A percentile compares a stretch with the other conserved stretches of the same genome.
phyloP scores from a whole-genome alignment of 2,113 vertebrate genomes.

The Grammomys dolichurus region DNA sequence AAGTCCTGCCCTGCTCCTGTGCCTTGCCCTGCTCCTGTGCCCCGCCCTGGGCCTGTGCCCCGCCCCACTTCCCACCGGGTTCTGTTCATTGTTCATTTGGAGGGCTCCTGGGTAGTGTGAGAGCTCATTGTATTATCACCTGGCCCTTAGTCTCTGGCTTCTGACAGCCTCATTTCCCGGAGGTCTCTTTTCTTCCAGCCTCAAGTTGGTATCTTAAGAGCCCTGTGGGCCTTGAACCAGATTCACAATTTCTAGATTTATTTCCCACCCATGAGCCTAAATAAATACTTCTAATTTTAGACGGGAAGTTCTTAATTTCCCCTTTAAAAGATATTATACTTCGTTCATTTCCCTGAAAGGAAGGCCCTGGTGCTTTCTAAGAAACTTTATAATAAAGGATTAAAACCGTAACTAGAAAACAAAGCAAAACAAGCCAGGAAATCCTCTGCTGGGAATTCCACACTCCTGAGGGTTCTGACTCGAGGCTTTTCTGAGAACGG shows the following conservation, averaged over 20 bases:
- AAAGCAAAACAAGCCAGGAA: background rate
- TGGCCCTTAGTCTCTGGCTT: background rate
- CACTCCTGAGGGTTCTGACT: background rate
- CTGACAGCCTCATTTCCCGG: background rate
- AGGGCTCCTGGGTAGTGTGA: background rate
- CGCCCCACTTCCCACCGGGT: rapidly evolving
- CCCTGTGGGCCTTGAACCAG: background rate
- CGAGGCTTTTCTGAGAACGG: background rate
- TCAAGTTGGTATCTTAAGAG: background rate
- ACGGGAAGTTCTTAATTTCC: background rate
- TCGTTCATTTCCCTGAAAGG: conserved; percentile 45
- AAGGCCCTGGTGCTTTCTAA: conserved; percentile 11
- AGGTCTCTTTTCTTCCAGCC: background rate
- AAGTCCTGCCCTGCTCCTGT: rapidly evolving
- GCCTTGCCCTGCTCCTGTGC: no score
- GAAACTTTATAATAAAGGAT: conserved; percentile 41
- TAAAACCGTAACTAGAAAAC: conserved; percentile 3
- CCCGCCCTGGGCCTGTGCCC: no score
- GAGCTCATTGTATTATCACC: background rate
- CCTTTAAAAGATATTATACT: background rate
- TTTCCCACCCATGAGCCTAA: background rate
- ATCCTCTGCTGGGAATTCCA: conserved; percentile 26
- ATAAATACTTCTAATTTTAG: background rate
- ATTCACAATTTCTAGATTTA: background rate
- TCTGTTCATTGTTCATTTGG: no score